Percentiles rank a stretch among this genome's conserved stretches.
These are phyloP conservation scores for Tenthredo scrophulariae DNA, from an alignment of 2,888 invertebrate genomes.

Conservation along the genomic window DNA sequence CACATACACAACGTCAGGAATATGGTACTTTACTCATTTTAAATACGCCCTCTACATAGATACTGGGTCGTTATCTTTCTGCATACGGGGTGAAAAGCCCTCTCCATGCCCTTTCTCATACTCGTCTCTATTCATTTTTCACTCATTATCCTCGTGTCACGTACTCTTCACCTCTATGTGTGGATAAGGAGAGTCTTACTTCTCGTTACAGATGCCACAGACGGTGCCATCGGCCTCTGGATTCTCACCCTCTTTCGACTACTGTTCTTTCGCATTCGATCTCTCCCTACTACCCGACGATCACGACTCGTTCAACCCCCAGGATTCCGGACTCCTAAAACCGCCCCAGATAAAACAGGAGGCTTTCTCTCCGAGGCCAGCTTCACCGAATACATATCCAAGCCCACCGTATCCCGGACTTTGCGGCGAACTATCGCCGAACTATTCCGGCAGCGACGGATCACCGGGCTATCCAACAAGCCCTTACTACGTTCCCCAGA, in stretches of 20 bases:
- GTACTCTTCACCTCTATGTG: not conserved
- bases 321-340: slow-evolving; percentile 76
- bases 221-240: slow-evolving; percentile 87
- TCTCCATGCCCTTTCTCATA: not conserved
- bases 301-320: slow-evolving; percentile 69
- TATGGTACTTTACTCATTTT: slow-evolving; percentile 2
- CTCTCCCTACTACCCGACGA: slow-evolving; percentile 86
- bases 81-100: not conserved
- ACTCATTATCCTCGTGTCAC: not conserved
- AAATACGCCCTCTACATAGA: not conserved
- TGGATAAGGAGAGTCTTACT: not conserved
- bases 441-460: slow-evolving; percentile 73
- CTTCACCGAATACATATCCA: slow-evolving; percentile 72
- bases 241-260: slow-evolving; percentile 87
- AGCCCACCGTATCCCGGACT: slow-evolving; percentile 72
- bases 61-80: not conserved
- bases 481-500: slow-evolving; percentile 76
- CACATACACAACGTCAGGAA: not conserved
- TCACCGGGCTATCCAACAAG: slow-evolving; percentile 76
- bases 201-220: slow-evolving; percentile 88
- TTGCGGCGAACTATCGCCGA: slow-evolving; percentile 70
- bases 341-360: slow-evolving; percentile 81
- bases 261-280: slow-evolving; percentile 85
- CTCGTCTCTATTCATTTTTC: not conserved
- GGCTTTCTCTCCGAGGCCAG: slow-evolving; percentile 76